These are phyloP conservation scores for Sardinella longiceps DNA, from an alignment of 2,797 vertebrate species.

Conservation along the genomic window DNA sequence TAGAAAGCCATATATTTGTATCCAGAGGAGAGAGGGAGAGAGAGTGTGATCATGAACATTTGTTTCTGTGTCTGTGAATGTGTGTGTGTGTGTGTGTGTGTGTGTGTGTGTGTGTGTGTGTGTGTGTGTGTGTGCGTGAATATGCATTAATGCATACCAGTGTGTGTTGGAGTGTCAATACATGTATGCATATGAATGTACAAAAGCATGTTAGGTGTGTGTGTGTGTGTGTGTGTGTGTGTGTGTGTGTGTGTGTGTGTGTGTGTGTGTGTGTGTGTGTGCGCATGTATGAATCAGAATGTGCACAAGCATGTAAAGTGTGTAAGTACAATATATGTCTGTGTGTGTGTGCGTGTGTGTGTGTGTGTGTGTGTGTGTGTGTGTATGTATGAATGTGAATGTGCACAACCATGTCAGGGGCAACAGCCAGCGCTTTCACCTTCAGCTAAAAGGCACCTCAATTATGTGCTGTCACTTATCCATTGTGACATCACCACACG, in stretches of 20 bases:
- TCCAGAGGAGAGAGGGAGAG: no score
- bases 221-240: not conserved
- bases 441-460: not conserved
- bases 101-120: not conserved
- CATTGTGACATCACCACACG: constrained; percentile 33
- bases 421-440: not conserved
- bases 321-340: not conserved
- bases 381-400: not conserved
- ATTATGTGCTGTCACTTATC: not conserved
- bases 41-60: no score
- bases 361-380: not conserved
- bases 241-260: not conserved
- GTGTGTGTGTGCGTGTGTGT: not conserved
- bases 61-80: no score
- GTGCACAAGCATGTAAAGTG: not conserved
- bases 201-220: not conserved
- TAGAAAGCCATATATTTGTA: not conserved
- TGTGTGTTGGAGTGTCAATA: no score
- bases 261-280: not conserved
- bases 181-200: not conserved
- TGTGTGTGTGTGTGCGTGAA: not conserved
- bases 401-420: not conserved
- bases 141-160: no score
- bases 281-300: not conserved
- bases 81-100: not conserved